phyloP scores from a whole-genome alignment of 2,113 vertebrate genomes.

The Thunnus thynnus region DNA sequence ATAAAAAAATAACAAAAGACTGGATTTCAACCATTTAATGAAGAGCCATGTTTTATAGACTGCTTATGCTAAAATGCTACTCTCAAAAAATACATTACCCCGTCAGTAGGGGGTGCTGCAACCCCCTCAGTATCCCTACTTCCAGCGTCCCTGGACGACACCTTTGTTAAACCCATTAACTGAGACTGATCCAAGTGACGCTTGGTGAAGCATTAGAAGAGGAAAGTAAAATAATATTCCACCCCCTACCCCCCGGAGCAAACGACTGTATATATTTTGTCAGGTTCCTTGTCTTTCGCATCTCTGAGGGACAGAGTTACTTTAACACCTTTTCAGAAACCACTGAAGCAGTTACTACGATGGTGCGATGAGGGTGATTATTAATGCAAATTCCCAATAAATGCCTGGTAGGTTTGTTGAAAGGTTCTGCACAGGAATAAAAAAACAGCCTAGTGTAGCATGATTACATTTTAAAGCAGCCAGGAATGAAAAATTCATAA shows the following conservation, averaged over 20 bases:
- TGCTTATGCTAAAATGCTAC: too few species aligned
- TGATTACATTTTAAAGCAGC: slow-evolving; percentile 66
- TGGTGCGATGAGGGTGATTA: slow-evolving; percentile 58
- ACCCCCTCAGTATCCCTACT: too few species aligned
- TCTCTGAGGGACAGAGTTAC: slow-evolving; percentile 29
- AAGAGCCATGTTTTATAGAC: too few species aligned
- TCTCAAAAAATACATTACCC: too few species aligned
- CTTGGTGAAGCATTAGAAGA: neutral
- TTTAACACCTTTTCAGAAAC: slow-evolving; percentile 50
- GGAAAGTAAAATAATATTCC: slow-evolving; percentile 8
- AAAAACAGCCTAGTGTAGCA: slow-evolving; percentile 33
- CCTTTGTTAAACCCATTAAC: slow-evolving; percentile 1
- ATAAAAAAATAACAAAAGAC: too few species aligned
- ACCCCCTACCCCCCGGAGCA: neutral
- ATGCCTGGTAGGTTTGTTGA: slow-evolving; percentile 56
- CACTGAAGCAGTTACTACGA: slow-evolving; percentile 9
- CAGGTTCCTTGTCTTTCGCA: slow-evolving; percentile 14
- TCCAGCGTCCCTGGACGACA: too few species aligned
- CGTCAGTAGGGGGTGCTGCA: too few species aligned
- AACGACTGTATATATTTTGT: slow-evolving; percentile 8
- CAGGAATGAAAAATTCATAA: slow-evolving; percentile 66
- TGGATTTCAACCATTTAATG: too few species aligned
- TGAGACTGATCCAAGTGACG: neutral
- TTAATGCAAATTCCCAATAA: slow-evolving; percentile 73
- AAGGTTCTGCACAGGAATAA: slow-evolving; percentile 60